phyloP scores from a whole-genome alignment of 2,888 invertebrate genomes.

The Agrotis puta region DNA sequence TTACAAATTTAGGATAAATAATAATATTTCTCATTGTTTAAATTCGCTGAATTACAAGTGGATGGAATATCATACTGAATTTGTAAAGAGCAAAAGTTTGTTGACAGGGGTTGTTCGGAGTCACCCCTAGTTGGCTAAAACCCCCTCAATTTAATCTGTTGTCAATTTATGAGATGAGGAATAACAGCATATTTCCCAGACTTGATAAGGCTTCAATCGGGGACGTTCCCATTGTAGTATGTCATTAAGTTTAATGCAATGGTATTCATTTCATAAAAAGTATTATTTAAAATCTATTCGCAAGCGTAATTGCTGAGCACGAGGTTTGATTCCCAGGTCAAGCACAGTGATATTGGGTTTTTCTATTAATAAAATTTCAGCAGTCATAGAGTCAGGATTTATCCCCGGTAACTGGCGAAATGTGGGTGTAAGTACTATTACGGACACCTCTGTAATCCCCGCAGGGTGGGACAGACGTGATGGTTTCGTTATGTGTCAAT shows the following conservation, averaged over 20 bases:
- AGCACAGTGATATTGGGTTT: too few species aligned
- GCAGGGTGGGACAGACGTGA: too few species aligned
- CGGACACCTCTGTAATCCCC: too few species aligned
- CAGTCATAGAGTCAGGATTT: too few species aligned
- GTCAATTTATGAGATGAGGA: constrained; percentile 22
- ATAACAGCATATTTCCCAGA: constrained; percentile 1
- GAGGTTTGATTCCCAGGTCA: too few species aligned
- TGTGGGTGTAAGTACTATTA: too few species aligned
- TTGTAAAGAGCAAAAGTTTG: constrained; percentile 28
- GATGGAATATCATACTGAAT: constrained; percentile 47
- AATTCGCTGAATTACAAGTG: constrained; percentile 42
- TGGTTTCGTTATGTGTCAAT: too few species aligned
- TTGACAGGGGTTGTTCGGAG: constrained; percentile 3
- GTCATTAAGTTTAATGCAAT: not conserved
- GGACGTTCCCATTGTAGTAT: not conserved
- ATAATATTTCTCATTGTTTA: constrained; percentile 51
- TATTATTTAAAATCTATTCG: too few species aligned
- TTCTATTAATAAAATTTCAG: too few species aligned
- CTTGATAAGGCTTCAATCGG: not conserved
- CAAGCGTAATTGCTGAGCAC: too few species aligned
- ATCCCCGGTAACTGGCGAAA: too few species aligned
- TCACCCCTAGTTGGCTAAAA: constrained; percentile 17
- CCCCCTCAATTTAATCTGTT: constrained; percentile 33
- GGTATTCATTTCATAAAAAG: too few species aligned
- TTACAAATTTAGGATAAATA: constrained; percentile 56